Evolutionary conservation across 1,140 invertebrate species (phyloP).

Genomic region (Sycobia sp.): DNA sequence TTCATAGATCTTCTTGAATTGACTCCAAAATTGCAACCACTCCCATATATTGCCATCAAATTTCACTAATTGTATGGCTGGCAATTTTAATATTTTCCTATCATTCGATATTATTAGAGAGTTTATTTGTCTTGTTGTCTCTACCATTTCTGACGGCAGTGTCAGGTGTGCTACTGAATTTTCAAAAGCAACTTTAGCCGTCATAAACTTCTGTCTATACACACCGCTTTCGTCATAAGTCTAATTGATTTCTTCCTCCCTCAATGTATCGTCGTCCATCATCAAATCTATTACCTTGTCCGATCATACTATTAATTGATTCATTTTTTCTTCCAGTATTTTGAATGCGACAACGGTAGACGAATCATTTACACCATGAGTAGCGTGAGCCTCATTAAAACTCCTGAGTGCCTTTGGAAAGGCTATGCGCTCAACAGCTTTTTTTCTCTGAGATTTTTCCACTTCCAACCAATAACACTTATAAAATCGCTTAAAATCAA

Average conservation of each 20-base stretch:
- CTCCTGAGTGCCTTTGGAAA: background rate
- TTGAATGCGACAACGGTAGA: background rate
- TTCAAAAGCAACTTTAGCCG: background rate
- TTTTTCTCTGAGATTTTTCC: too few relatives aligned
- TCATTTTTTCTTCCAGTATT: background rate
- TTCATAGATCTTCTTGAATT: conserved; percentile 41
- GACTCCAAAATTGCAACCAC: conserved; percentile 17
- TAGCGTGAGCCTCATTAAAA: background rate
- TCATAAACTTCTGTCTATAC: background rate
- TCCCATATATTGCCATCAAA: background rate
- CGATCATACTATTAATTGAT: background rate
- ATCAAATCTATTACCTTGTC: background rate
- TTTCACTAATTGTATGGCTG: background rate
- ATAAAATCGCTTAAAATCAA: too few relatives aligned
- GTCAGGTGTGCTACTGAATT: background rate
- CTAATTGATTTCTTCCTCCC: background rate
- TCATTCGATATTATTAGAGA: too few relatives aligned
- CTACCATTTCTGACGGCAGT: background rate
- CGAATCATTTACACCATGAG: background rate
- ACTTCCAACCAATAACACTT: too few relatives aligned
- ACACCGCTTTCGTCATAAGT: background rate
- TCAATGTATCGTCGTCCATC: background rate
- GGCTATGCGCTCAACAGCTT: background rate
- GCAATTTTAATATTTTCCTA: background rate
- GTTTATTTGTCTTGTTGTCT: background rate